Conservation (phyloP, 2,797 vertebrate species). For the Sebastes itinus region DNA sequence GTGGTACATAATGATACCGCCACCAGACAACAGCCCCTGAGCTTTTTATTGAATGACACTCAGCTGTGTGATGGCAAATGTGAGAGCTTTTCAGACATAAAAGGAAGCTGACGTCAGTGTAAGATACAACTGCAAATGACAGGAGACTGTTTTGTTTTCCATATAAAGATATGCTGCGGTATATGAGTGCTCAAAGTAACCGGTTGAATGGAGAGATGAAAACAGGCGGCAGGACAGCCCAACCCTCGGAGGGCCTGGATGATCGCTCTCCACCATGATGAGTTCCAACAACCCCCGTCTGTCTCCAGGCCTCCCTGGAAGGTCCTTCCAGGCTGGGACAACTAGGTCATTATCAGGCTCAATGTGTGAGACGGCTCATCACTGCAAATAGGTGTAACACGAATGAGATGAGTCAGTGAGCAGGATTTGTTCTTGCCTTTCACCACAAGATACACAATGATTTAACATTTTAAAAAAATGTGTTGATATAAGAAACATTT, state of each 20-base stretch:
- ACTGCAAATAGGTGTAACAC: constrained; percentile 17
- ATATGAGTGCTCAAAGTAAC: not conserved
- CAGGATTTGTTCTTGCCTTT: not conserved
- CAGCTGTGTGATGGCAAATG: not conserved
- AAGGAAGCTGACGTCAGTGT: not conserved
- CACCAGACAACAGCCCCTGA: not conserved
- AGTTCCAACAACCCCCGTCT: constrained; percentile 44
- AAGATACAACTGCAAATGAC: not conserved
- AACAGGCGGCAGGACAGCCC: constrained; percentile 29
- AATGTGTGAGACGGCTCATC: constrained; percentile 38
- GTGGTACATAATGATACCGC: constrained; percentile 18
- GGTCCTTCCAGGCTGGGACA: constrained; percentile 25
- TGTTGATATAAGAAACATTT: not conserved
- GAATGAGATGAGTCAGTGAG: constrained; percentile 23
- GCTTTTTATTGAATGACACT: constrained; percentile 7
- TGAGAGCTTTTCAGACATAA: constrained; percentile 11
- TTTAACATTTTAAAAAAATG: not conserved
- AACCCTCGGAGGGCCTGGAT: constrained; percentile 21
- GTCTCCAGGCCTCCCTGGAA: constrained; percentile 49
- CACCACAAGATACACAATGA: not conserved
- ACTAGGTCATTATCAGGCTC: constrained; percentile 39
- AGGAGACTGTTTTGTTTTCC: not conserved
- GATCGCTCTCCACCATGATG: constrained; percentile 45
- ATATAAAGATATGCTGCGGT: not conserved
- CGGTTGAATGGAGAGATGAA: constrained; percentile 20